phyloP scores from a whole-genome alignment of 2,113 vertebrate genomes.

The Chunga burmeisteri region DNA sequence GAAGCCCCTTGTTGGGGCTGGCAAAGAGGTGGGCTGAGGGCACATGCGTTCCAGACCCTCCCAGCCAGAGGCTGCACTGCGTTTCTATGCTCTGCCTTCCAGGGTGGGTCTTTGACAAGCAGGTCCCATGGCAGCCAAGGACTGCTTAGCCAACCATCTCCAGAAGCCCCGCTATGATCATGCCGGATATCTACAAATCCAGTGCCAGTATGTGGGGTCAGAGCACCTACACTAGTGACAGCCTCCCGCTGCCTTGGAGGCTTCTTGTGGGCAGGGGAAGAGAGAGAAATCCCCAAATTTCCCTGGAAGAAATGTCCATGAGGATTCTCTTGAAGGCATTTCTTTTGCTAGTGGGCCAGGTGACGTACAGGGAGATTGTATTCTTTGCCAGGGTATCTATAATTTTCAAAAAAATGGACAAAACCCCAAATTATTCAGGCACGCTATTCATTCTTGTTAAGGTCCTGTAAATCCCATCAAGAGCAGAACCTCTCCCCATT shows the following conservation, averaged over 20 bases:
- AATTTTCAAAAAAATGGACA: background rate
- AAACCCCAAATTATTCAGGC: background rate
- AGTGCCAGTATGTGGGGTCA: background rate
- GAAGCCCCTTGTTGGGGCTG: background rate
- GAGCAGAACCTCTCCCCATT: background rate
- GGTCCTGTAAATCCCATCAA: background rate
- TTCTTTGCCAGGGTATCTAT: background rate
- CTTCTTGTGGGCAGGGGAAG: background rate
- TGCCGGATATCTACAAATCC: background rate
- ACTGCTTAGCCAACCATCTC: background rate
- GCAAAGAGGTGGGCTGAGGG: background rate
- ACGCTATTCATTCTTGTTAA: background rate
- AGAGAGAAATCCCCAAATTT: background rate
- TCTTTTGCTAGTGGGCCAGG: background rate
- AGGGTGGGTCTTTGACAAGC: background rate
- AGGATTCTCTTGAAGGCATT: background rate
- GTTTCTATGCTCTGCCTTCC: background rate
- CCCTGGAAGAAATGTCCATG: background rate
- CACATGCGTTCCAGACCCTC: fast-evolving
- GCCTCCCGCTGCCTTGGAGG: background rate
- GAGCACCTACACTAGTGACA: background rate
- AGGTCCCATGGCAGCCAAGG: background rate
- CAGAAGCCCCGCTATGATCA: background rate
- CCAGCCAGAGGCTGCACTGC: background rate
- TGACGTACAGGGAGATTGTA: background rate